Evolutionary conservation across 2,797 vertebrate genomes (phyloP).

Genomic region (Paramormyrops hopkinsi): DNA sequence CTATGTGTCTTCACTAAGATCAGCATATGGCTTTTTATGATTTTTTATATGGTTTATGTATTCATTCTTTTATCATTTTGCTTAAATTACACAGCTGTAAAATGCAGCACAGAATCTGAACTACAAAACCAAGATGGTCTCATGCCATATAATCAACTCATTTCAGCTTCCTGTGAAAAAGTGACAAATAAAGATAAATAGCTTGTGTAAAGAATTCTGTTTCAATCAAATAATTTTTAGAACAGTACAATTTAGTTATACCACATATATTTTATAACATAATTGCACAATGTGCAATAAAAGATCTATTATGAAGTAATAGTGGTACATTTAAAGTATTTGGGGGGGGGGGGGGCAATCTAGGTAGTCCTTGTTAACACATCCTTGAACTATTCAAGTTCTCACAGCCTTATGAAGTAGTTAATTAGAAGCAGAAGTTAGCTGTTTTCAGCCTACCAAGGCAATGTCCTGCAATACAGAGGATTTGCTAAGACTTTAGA

Average conservation of each 20-base stretch:
- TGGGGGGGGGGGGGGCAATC: background rate
- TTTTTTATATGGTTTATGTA: background rate
- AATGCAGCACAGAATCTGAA: background rate
- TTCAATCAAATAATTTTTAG: background rate
- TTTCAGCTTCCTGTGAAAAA: background rate
- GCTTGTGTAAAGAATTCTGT: background rate
- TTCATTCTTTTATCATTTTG: background rate
- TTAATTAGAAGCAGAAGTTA: background rate
- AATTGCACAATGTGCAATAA: background rate
- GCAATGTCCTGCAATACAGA: background rate
- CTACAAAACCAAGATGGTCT: background rate
- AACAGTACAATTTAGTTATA: background rate
- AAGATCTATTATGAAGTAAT: background rate
- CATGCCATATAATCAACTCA: background rate
- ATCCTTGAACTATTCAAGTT: background rate
- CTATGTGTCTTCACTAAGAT: background rate
- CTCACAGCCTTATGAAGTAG: background rate
- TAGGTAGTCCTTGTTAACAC: background rate
- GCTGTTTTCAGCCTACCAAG: background rate
- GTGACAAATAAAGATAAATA: background rate
- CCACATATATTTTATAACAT: background rate
- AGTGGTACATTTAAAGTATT: background rate
- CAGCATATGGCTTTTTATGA: background rate
- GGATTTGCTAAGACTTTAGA: background rate
- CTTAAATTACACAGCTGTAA: background rate